Conservation (phyloP, 2,113 vertebrate genomes). For the Porphyrio hochstetteri region DNA sequence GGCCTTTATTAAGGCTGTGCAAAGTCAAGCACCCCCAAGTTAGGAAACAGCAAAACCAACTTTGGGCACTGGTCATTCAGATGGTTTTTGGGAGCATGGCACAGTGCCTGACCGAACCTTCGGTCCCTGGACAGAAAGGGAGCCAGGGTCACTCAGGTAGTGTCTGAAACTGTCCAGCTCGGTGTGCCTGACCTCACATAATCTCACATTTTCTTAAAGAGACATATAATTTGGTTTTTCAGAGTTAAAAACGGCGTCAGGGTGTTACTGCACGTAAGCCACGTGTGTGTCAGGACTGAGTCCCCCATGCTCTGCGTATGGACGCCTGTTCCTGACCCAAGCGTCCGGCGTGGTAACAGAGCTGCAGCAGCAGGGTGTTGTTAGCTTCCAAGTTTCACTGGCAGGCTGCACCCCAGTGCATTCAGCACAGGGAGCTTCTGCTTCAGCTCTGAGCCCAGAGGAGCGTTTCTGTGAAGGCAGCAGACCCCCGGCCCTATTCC, state of each 20-base stretch:
- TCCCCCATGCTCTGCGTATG: rapidly evolving
- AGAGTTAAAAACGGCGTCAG: background rate
- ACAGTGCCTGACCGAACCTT: background rate
- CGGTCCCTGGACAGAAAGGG: too few species aligned
- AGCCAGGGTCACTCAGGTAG: background rate
- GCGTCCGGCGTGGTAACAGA: rapidly evolving
- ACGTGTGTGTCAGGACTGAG: rapidly evolving
- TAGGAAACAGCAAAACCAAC: background rate
- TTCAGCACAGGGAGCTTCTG: background rate
- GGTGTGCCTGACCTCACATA: background rate
- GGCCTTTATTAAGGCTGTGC: background rate
- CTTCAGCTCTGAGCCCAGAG: background rate
- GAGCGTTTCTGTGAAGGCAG: background rate
- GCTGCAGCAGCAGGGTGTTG: background rate
- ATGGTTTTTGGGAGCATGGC: rapidly evolving
- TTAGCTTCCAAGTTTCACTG: background rate
- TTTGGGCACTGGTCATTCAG: background rate
- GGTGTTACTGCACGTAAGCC: background rate
- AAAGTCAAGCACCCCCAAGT: background rate
- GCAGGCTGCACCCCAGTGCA: background rate
- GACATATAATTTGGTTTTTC: rapidly evolving
- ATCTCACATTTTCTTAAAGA: background rate
- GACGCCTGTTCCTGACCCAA: rapidly evolving
- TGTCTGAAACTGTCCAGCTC: background rate
- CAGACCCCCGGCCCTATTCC: background rate